Evolutionary conservation across 2,888 invertebrate species (phyloP).

Genomic region (Isotomurus palustris): DNA sequence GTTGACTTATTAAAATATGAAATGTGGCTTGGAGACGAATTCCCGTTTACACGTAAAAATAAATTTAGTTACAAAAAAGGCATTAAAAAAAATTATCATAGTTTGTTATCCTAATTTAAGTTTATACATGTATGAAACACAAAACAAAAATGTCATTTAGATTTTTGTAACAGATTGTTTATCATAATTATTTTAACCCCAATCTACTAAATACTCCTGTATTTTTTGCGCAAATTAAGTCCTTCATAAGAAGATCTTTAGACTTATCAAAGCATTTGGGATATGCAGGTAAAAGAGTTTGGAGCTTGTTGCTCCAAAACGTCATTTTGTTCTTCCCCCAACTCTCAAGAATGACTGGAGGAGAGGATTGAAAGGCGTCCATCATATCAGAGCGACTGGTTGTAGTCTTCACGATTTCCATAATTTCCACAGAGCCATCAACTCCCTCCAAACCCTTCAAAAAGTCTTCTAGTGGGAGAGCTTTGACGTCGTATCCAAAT

Average conservation of each 20-base stretch:
- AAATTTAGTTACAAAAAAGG: too few species aligned
- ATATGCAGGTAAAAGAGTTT: slow-evolving; percentile 14
- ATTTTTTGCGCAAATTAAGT: slow-evolving; percentile 14
- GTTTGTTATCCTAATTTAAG: too few species aligned
- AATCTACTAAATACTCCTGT: slow-evolving; percentile 21
- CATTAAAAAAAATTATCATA: too few species aligned
- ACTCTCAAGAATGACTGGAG: slow-evolving; percentile 16
- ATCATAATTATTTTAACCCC: too few species aligned
- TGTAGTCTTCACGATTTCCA: slow-evolving; percentile 8
- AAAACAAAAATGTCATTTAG: too few species aligned
- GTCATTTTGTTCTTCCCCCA: slow-evolving; percentile 14
- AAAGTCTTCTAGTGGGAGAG: slow-evolving; percentile 14
- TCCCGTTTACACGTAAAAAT: too few species aligned
- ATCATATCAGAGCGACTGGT: slow-evolving; percentile 9
- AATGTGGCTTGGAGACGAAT: too few species aligned
- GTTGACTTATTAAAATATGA: too few species aligned
- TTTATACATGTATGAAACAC: too few species aligned
- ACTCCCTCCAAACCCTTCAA: not conserved
- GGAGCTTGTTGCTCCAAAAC: slow-evolving; percentile 17
- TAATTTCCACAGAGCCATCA: slow-evolving; percentile 1
- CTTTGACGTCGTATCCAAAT: slow-evolving; percentile 9
- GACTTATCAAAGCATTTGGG: slow-evolving; percentile 5
- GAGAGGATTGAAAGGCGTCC: not conserved
- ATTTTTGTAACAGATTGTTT: too few species aligned
- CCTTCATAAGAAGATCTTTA: slow-evolving; percentile 9